Base-by-base conservation (phyloP, 1,140 invertebrate species). In the Pantala flavescens region DNA sequence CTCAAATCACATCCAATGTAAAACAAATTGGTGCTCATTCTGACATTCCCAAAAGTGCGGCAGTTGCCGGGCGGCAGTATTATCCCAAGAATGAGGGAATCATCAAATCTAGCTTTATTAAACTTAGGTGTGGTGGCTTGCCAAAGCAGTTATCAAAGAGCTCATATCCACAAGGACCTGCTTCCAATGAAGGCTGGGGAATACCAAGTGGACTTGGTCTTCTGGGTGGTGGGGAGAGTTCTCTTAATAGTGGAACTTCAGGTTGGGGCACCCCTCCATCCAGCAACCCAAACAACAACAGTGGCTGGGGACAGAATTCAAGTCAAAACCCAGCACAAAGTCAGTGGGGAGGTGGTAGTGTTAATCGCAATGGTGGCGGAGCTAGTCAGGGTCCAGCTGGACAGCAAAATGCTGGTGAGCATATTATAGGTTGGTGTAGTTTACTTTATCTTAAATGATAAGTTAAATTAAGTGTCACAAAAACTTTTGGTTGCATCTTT, bases 171-270 rank as follows among this genome's bases (percentile, higher is more conserved):
- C 43, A 42, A 78, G 81, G 77, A 78, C 79, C 76, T 80, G 83
- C 77, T 23, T 76, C 77, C 23, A 78, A 78, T 75, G 74, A 63
- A 19, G 80, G 84, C 73, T 90, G 87, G 89, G 88, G 87, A 49
- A 86, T 89, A 23, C 85, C 87, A 49, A 82, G 79, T 24, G 81
- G 84, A 42, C 80, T 90, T 76, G 85, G 90, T 74, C 83, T 93
- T n/a, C 83, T 85, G 70, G 91, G 91, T 71, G 91, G 91, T 24
- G 91, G 91, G 49, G 91, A 93, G 81, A 92, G 88, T 81, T 91
- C 91, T 24, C 85, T 92, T 71, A 92, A 90, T 80, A 89, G 87
- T 78, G 88, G 88, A 73, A 88, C 88, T 55, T 83, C 87, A n/a
- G 90, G 89, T 75, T 92, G 91, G 90, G 90, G 89, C 70, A 87